Base-by-base conservation (phyloP, 2,797 vertebrate genomes). In the Gallinago stenura region DNA sequence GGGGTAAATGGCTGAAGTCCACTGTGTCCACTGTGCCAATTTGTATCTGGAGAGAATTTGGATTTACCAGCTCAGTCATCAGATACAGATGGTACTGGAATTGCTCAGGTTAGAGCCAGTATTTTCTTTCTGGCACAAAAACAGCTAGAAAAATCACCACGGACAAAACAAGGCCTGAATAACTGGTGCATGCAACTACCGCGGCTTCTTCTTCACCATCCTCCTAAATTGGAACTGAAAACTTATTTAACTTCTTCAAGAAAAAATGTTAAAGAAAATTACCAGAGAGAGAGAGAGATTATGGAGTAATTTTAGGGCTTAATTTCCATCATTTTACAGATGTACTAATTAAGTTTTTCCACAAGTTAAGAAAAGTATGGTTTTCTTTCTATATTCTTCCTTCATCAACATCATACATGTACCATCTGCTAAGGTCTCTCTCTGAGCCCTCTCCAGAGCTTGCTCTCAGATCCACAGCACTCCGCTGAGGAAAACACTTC, bases 81-180 rank as follows among this genome's bases (percentile, higher is more conserved):
- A 2, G 7, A 46, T 45, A 45, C 87, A 95, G 96, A 93, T 84
- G 88, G 93, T 73, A 64, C 20, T 60, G 75, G 51, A 78, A 71
- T 26, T 82, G 15, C 77, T 68, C 53, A 37, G 78, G 81, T 89
- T 65, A 82, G 62, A 90, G 66, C 19, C 35, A 86, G 77, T 65
- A 30, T 77, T 92, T 93, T 60, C 41, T 53, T 86, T 58, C 83
- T 94, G 90, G 83, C 62, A 94, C 46, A 69, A 93, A 92, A 70
- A 56, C n/a, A 83, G 78, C 56, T 80, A 64, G 51, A 57, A 76
- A 89, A 93, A 71, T 26, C 64, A 70, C 83, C 28, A 25, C 0
- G 33, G 75, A 93, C 71, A 87, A 93, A 89, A 53, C 3, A 41
- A 93, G 75, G 93, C 35, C 75, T 69, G 66, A 82, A 37, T 70